Conservation (phyloP, 2,797 vertebrate genomes). For the Micropoecilia bifurca region DNA sequence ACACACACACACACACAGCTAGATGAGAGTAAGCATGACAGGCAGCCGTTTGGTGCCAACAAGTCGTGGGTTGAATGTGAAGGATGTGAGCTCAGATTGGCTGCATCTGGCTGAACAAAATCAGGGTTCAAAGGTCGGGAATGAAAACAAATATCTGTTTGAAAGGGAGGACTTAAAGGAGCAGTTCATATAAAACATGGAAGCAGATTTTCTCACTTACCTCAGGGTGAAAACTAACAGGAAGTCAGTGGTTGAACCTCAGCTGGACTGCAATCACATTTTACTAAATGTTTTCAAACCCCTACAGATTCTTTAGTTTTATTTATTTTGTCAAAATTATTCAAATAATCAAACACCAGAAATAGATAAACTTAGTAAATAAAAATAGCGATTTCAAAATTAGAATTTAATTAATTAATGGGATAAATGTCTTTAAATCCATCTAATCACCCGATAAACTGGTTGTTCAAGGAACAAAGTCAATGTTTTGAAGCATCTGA, state of each 20-base stretch:
- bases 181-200: slow-evolving; percentile 21
- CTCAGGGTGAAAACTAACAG: background rate
- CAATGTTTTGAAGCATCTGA: background rate
- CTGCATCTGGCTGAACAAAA: slow-evolving; percentile 43
- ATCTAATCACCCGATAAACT: background rate
- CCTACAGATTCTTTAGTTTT: background rate
- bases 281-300: background rate
- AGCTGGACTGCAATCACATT: background rate
- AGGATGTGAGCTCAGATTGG: slow-evolving; percentile 32
- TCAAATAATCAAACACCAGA: background rate
- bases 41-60: slow-evolving; percentile 30
- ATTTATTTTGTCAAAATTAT: background rate
- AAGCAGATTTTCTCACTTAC: background rate
- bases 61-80: slow-evolving; percentile 25
- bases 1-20: slow-evolving; percentile 10
- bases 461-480: background rate
- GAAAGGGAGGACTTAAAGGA: slow-evolving; percentile 6
- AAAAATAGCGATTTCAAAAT: background rate
- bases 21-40: slow-evolving; percentile 48
- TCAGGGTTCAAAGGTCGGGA: slow-evolving; percentile 8
- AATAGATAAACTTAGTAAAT: background rate
- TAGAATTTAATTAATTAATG: background rate
- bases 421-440: background rate
- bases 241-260: background rate
- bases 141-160: slow-evolving; percentile 2